phyloP scores from a whole-genome alignment of 2,888 invertebrate species.

The Colostygia pectinataria region DNA sequence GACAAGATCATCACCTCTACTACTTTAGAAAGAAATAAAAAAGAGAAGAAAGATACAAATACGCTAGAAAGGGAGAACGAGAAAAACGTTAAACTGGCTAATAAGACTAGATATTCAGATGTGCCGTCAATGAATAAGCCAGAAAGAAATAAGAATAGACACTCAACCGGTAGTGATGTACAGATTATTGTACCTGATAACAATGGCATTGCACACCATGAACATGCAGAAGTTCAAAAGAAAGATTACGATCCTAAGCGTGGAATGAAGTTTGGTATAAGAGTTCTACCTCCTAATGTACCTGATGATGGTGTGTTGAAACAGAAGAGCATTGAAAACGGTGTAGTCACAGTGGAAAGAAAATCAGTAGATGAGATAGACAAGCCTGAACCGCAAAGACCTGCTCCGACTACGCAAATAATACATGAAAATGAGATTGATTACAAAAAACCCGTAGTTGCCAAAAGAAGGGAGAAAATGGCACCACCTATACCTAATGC shows the following conservation, averaged over 20 bases:
- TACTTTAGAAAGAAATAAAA: conserved; percentile 74
- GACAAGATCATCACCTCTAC: conserved; percentile 75
- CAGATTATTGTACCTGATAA: conserved; percentile 73
- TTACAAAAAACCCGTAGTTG: conserved; percentile 77
- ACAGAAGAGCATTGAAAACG: conserved; percentile 73
- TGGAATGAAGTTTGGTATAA: conserved; percentile 86
- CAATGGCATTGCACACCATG: conserved; percentile 65
- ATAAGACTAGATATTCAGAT: conserved; percentile 66
- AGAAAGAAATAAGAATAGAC: conserved; percentile 66
- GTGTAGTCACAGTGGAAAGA: conserved; percentile 59
- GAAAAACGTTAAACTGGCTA: conserved; percentile 70
- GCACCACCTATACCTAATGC: conserved; percentile 78
- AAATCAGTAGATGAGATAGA: conserved; percentile 70
- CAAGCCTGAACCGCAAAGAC: conserved; percentile 64
- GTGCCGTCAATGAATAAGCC: conserved; percentile 62
- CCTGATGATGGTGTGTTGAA: conserved; percentile 78
- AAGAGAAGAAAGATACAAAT: conserved; percentile 71
- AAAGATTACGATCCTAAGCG: conserved; percentile 81
- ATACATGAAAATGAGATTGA: conserved; percentile 80
- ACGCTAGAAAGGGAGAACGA: conserved; percentile 78
- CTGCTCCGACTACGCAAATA: conserved; percentile 60
- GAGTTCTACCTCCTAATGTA: conserved; percentile 84
- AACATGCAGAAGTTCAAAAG: conserved; percentile 80
- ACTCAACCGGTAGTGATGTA: conserved; percentile 66
- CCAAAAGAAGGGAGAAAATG: conserved; percentile 77